Evolutionary conservation across 2,888 invertebrate species (phyloP).

Genomic region (Acronicta aceris): DNA sequence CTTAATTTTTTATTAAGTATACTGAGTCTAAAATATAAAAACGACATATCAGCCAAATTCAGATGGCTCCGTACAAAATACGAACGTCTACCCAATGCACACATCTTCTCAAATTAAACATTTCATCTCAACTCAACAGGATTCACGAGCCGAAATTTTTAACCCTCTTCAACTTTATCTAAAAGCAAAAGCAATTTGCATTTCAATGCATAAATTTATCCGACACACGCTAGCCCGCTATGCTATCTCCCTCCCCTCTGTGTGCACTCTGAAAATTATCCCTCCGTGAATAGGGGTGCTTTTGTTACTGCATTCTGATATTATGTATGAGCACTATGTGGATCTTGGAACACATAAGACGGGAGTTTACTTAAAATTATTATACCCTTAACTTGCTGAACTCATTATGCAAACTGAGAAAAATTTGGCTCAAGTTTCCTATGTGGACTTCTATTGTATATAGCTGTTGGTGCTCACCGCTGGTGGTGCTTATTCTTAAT

Average conservation of each 20-base stretch:
- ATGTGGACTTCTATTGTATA: background rate
- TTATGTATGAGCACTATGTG: conserved; percentile 39
- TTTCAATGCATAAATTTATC: conserved; percentile 87
- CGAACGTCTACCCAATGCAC: conserved; percentile 22
- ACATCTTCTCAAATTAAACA: conserved; percentile 38
- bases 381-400: too few relatives aligned
- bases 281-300: conserved; percentile 73
- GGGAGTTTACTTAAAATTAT: background rate
- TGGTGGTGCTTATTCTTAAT: too few relatives aligned
- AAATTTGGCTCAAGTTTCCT: background rate
- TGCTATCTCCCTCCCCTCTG: conserved; percentile 81
- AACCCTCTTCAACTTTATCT: conserved; percentile 61
- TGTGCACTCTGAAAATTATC: conserved; percentile 83
- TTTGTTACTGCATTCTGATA: conserved; percentile 68
- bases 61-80: conserved; percentile 10
- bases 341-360: conserved; percentile 22
- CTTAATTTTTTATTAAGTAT: too few relatives aligned
- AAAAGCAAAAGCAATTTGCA: conserved; percentile 77
- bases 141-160: conserved; percentile 49
- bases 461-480: too few relatives aligned
- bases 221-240: conserved; percentile 69
- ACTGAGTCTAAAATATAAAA: too few relatives aligned
- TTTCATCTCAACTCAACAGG: conserved; percentile 43
- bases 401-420: too few relatives aligned
- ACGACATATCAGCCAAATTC: too few relatives aligned